Conservation (phyloP, 2,113 vertebrate genomes). For the Ameiurus melas region DNA sequence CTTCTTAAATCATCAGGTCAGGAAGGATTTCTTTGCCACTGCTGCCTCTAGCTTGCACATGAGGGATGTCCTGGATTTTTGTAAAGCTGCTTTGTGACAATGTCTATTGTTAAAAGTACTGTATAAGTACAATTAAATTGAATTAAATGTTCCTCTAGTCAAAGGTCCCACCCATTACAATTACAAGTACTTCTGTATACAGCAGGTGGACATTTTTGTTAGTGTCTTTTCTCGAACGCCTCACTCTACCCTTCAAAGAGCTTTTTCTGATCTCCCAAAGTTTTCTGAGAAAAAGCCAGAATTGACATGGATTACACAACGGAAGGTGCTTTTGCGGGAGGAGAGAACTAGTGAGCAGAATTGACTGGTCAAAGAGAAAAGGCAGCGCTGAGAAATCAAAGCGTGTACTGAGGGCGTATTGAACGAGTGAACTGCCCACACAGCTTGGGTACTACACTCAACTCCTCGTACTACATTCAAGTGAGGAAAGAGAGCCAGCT, state of each 20-base stretch:
- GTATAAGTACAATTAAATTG: neutral
- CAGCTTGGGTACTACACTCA: conserved; percentile 12
- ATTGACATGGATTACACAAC: neutral
- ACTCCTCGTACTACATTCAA: conserved; percentile 12
- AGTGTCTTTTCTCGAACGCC: neutral
- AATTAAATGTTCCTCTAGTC: neutral
- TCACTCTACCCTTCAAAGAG: neutral
- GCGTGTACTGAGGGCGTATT: neutral
- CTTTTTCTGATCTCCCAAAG: neutral
- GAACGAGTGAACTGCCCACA: neutral
- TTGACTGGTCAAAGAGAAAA: conserved; percentile 3
- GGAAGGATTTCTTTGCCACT: neutral
- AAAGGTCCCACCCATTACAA: neutral
- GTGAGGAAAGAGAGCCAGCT: conserved; percentile 13
- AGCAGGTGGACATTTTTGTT: neutral
- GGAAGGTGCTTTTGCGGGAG: neutral
- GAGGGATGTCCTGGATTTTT: neutral
- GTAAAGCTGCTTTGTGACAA: neutral
- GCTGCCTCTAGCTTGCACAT: neutral
- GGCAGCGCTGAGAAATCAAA: neutral
- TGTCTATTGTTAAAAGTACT: neutral
- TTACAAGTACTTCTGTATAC: neutral
- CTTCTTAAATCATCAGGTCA: neutral
- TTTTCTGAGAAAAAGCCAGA: neutral
- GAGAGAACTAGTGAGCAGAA: neutral